Evolutionary conservation across 2,888 invertebrate species (phyloP), one percentile per base, ranked within the genome.

Genomic region (Apamea monoglypha): DNA sequence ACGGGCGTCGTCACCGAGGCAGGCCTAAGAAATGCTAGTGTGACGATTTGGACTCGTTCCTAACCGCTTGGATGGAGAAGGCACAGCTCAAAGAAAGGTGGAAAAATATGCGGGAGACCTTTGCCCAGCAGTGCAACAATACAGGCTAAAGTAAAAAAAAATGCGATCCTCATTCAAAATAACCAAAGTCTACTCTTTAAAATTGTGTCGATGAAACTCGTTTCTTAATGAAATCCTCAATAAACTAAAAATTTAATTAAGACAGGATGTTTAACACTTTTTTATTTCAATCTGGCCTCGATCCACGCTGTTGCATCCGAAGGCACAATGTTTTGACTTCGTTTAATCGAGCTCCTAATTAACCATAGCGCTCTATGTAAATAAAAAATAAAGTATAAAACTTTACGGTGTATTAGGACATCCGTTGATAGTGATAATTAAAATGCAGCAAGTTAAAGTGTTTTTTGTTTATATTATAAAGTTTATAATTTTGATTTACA

Each of bases 301-400:
- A 90, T 92, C 89, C 93, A 93, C 91, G 93, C 91, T 92, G 91
- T 59, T 92, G 91, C 80, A 82, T 89, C 81, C 81, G 86, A 82
- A 78, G 79, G 84, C 86, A 90, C 88, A 89, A 89, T 91, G 91
- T 91, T 90, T 88, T 85, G 86, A 91, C 90, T 91, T 83, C 85
- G 90, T 91, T 91, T 89, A 91, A 92, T 91, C 89, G 90, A 82
- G 88, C 82, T 87, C 88, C 92, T 95, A 95, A 95, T 95, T 95
- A 95, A 94, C 91, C 94, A 90, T 92, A 91, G 92, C 92, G 91
- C 87, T 91, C 91, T 93, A 91, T 91, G 94, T 92, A 95, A 90
- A 89, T 87, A 89, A 89, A 90, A 90, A 90, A 84, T 86, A 81
- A 78, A 85, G 72, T 83, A 79, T 88, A 70, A 83, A 83, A 82